These are phyloP conservation scores for Apodemia zela DNA, from an alignment of 2,888 invertebrate genomes.

Conservation along the genomic window DNA sequence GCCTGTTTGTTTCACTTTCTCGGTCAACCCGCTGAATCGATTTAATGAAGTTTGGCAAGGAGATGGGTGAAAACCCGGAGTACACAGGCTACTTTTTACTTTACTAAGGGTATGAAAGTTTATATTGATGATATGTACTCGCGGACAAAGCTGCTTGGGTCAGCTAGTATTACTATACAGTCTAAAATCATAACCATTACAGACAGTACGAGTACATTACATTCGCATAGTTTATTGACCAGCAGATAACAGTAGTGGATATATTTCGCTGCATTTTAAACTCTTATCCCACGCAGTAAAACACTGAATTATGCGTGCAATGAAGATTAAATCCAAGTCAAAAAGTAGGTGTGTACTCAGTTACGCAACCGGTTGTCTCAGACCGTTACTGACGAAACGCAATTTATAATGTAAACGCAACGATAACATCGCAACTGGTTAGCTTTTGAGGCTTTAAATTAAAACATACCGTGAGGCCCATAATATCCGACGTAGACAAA, in stretches of 20 bases:
- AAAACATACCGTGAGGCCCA: background rate
- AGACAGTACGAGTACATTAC: conserved; percentile 1
- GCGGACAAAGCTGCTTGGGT: too few species aligned
- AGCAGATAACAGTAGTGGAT: background rate
- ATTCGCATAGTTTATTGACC: conserved; percentile 13
- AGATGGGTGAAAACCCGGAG: too few species aligned
- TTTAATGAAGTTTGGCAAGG: too few species aligned
- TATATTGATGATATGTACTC: too few species aligned
- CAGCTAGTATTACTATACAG: too few species aligned
- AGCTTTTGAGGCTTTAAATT: conserved; percentile 7
- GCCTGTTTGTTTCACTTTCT: too few species aligned
- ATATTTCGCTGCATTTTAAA: background rate
- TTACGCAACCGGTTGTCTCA: conserved; percentile 36
- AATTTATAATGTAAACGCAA: conserved; percentile 33
- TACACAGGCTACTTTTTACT: too few species aligned
- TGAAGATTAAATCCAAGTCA: conserved; percentile 37
- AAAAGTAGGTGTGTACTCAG: conserved; percentile 33
- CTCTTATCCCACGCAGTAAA: background rate
- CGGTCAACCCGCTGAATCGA: too few species aligned
- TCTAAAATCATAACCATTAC: background rate
- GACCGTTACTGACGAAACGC: conserved; percentile 31
- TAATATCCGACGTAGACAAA: too few species aligned
- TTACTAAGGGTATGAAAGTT: too few species aligned
- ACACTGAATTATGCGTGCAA: conserved; percentile 18
- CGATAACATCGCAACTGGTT: conserved; percentile 45